Conservation (phyloP, 2,888 invertebrate species). For the Drosophila subsilvestris region DNA sequence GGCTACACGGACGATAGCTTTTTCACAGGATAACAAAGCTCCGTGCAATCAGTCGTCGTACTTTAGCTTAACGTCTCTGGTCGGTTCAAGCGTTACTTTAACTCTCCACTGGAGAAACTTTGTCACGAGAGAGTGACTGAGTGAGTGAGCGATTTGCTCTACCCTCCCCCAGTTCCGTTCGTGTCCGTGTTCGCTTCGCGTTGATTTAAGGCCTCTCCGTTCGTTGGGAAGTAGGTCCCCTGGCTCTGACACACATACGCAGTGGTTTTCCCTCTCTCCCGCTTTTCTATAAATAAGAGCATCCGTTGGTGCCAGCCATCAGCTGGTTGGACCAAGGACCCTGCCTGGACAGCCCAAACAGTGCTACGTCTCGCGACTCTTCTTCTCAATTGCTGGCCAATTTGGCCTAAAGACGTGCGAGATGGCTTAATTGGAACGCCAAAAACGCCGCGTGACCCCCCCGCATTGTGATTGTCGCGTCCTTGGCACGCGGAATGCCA, state of each 20-base stretch:
- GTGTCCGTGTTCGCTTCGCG: constrained; percentile 10
- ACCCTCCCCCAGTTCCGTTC: background rate
- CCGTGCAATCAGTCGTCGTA: constrained; percentile 76
- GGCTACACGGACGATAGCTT: constrained; percentile 50
- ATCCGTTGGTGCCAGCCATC: background rate
- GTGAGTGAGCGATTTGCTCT: background rate
- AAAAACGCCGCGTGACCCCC: background rate
- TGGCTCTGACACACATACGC: background rate
- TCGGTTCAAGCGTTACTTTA: constrained; percentile 46
- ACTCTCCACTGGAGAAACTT: background rate
- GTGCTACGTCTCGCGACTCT: background rate
- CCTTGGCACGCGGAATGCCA: constrained; percentile 8
- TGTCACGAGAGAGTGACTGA: background rate
- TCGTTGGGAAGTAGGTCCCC: background rate
- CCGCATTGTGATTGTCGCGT: constrained; percentile 4
- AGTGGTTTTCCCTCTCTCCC: background rate
- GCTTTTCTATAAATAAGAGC: background rate
- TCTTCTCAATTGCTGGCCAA: background rate
- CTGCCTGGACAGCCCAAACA: background rate
- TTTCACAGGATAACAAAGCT: constrained; percentile 78
- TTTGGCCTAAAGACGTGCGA: constrained; percentile 1
- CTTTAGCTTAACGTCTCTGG: constrained; percentile 69
- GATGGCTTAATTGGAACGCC: background rate
- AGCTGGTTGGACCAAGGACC: background rate
- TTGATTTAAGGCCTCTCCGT: constrained; percentile 17